Conservation (phyloP, 2,113 vertebrate genomes). For the Vidua chalybeata region DNA sequence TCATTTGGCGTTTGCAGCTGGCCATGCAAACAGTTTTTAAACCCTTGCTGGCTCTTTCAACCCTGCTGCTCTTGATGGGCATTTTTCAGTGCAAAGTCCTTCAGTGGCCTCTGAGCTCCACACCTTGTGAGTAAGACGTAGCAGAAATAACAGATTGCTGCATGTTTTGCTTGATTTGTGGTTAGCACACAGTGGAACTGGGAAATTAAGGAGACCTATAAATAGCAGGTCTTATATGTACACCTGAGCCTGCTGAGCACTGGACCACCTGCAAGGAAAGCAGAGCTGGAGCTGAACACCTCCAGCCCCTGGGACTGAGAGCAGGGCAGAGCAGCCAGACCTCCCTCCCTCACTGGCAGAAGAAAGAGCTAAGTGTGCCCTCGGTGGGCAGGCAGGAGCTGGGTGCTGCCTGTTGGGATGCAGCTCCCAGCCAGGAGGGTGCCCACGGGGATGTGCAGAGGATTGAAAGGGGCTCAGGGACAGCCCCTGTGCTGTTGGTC, state of each 20-base stretch:
- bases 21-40: neutral
- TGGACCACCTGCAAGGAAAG: neutral
- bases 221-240: neutral
- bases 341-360: rapidly evolving
- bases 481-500: neutral
- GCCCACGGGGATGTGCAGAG: neutral
- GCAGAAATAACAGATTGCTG: slow-evolving; percentile 7
- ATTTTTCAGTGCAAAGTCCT: neutral
- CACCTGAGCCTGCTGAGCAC: neutral
- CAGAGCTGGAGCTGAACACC: neutral
- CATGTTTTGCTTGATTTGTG: neutral
- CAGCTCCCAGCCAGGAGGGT: neutral
- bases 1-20: neutral
- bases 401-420: rapidly evolving
- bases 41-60: neutral
- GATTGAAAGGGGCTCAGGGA: neutral
- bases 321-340: neutral
- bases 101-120: neutral
- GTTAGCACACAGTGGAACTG: neutral
- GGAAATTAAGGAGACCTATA: slow-evolving; percentile 15
- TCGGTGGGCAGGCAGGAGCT: neutral
- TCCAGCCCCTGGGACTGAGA: neutral
- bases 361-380: neutral
- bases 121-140: neutral
- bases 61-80: neutral